Evolutionary conservation across 35 echinoderm and acorn worm genomes (phyloP), one percentile per base, ranked within the genome.

Genomic region (Apostichopus californicus): DNA sequence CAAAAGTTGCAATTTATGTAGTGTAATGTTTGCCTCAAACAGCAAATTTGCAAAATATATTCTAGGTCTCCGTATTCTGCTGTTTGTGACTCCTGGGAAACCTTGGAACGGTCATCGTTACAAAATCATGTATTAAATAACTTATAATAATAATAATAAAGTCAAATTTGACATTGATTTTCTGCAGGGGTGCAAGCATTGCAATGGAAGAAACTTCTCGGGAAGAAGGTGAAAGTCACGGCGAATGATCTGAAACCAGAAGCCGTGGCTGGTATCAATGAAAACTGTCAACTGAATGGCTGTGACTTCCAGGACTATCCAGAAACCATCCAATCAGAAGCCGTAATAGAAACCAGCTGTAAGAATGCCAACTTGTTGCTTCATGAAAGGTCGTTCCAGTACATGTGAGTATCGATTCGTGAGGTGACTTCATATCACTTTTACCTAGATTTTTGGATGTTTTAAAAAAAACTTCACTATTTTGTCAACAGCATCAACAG

Each of bases 351-450:
- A 66, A 82, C 7, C 9, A 58, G 54, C 77, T 92, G 90, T 59
- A 34, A 80, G 15, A 80, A 92, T 92, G 75, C 55, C 77, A 92
- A 92, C 63, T 13, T 81, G 10, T 11, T 92, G 26, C 77, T 92
- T 20, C 90, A 80, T 66, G 54, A 92, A 34, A 81, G 90, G 59
- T 13, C 79, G 28, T 92, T 92, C 26, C 75, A 92, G 14, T 92
- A 68, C 58, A 92, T 92, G 90, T 92, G 56, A 92, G 90, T 92
- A 92, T n/a, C 54, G 6, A 11, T 70, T 5, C 0, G 4, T 20
- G 18, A 73, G 87, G n/a, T 9, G 55, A 81, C 78, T 64, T 5
- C 63, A 57, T 26, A 59, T 91, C 58, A 61, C 12, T 61, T 8
- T 8, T 46, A 46, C 34, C 34, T 46, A 46, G 34, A 46, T 46